These are phyloP conservation scores for Eulemur rufifrons DNA, from an alignment of 2,113 vertebrate genomes.

Conservation along the genomic window DNA sequence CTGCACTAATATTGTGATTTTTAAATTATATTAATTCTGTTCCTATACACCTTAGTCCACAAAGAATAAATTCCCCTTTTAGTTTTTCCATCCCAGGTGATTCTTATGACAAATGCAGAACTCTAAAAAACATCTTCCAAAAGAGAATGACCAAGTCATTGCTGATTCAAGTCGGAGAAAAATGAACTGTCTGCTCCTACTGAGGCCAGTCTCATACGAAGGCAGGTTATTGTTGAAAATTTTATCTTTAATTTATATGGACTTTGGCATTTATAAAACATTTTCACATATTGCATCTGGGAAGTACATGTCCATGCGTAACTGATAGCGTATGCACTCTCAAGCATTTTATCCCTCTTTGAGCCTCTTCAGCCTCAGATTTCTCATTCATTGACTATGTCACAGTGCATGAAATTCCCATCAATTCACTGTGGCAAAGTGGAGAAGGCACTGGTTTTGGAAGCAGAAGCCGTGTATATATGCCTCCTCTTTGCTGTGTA, in stretches of 20 bases:
- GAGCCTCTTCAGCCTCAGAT: background rate
- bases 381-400: background rate
- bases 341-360: background rate
- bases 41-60: background rate
- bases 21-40: background rate
- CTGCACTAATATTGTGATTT: constrained; percentile 22
- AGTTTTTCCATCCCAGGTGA: background rate
- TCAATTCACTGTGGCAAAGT: background rate
- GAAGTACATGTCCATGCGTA: background rate
- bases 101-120: background rate
- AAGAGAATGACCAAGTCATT: background rate
- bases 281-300: background rate
- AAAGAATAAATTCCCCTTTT: background rate
- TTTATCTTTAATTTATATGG: background rate
- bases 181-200: background rate
- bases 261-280: constrained; percentile 4
- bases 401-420: background rate
- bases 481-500: background rate
- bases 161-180: background rate
- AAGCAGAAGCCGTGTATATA: background rate
- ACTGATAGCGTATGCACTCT: background rate
- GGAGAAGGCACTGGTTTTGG: background rate
- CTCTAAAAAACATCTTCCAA: background rate
- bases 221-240: background rate
- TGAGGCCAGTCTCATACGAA: background rate